Evolutionary conservation across 2,888 invertebrate species (phyloP), one percentile per base, ranked within the genome.

Genomic region (Conomelus anceps): DNA sequence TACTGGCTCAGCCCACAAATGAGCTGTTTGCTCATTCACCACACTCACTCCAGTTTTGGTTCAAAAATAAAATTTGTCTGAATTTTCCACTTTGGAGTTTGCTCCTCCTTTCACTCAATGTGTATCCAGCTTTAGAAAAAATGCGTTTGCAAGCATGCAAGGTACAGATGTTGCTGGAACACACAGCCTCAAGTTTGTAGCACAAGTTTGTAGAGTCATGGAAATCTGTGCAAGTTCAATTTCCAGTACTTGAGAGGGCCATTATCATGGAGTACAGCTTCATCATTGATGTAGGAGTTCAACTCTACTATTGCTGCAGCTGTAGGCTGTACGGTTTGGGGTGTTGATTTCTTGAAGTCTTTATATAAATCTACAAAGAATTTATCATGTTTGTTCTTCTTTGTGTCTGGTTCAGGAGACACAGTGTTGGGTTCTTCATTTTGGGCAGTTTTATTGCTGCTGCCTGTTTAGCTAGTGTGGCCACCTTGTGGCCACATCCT

Each of bases 141-240:
- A 89, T 22, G 17, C 87, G 26, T 26, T 90, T 86, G 22, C 89
- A 90, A 41, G 90, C 22, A 89, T 86, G 22, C 89, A 90, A 41
- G 90, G 90, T 9, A 90, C 90, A n/a, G 90, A 90, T 87, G 90
- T 89, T 0, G 86, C 90, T 86, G 89, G 89, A 22, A 90, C 23
- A 85, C 63, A 63, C n/a, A n/a, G n/a, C n/a, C n/a, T n/a, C n/a
- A 17, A 87, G 29, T 84, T 34, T 63, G 86, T 84, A 85, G 86
- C 11, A 22, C 86, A 20, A 86, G 4, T 22, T 22, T 1, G 22
- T 11, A 22, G 11, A 86, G 22, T 22, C 86, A 22, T 22, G 86
- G 22, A 86, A 86, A 86, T 1, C 86, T 13, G 22, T 86, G 22
- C 86, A n/a, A 11, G n/a, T 86, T 86, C 22, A 22, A 22, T 22